These are phyloP conservation scores for Drosophila rellima DNA, from an alignment of 2,888 invertebrate genomes.

Conservation along the genomic window DNA sequence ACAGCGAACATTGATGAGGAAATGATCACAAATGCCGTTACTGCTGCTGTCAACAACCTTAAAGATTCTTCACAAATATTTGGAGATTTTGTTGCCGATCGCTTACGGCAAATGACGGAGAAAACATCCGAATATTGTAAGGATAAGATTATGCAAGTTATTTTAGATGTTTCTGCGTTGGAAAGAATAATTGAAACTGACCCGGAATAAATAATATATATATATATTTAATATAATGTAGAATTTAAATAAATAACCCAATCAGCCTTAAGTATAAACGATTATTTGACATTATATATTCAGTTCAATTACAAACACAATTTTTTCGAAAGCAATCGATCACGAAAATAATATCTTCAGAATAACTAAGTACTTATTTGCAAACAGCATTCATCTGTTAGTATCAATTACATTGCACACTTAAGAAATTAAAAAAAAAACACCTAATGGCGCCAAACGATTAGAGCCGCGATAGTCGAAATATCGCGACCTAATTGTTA, in stretches of 20 bases:
- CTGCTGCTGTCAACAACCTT: constrained; percentile 47
- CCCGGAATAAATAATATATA: constrained; percentile 16
- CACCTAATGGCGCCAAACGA: neutral
- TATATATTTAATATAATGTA: constrained; percentile 11
- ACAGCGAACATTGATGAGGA: constrained; percentile 44
- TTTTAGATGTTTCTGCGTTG: constrained; percentile 56
- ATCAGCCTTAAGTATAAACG: constrained; percentile 60
- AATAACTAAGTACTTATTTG: neutral
- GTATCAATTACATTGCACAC: too few relatives aligned
- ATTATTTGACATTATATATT: constrained; percentile 28
- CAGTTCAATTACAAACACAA: neutral
- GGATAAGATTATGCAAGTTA: constrained; percentile 67
- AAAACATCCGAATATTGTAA: constrained; percentile 63
- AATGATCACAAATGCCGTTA: constrained; percentile 66
- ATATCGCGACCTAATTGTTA: constrained; percentile 1
- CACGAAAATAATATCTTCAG: neutral
- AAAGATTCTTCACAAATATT: constrained; percentile 65
- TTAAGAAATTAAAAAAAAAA: too few relatives aligned
- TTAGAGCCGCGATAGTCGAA: constrained; percentile 9
- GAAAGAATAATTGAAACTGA: constrained; percentile 35
- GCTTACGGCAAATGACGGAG: constrained; percentile 48
- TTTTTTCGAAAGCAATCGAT: neutral
- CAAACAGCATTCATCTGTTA: neutral
- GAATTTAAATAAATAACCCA: constrained; percentile 50
- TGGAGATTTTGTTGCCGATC: constrained; percentile 68